Conservation (phyloP, 1,140 invertebrate genomes). For the Manduca sexta region DNA sequence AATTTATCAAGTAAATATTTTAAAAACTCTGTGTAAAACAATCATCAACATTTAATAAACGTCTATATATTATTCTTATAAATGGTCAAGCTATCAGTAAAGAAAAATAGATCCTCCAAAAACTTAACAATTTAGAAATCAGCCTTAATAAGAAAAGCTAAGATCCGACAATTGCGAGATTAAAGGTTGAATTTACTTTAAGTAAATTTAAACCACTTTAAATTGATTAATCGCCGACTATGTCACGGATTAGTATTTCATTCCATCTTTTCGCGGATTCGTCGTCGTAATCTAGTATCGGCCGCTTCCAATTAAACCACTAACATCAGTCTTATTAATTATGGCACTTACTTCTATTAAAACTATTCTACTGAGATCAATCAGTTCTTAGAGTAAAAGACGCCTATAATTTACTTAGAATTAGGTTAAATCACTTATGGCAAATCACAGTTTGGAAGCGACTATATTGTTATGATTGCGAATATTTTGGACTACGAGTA, state of each 20-base stretch:
- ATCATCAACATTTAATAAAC: slow-evolving; percentile 44
- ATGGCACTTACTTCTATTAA: slow-evolving; percentile 15
- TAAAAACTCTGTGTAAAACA: slow-evolving; percentile 28
- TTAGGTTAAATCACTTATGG: not conserved
- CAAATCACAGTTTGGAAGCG: too few species aligned
- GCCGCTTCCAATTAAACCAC: not conserved
- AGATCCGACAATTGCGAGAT: not conserved
- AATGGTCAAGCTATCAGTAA: slow-evolving; percentile 7
- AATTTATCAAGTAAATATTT: slow-evolving; percentile 26
- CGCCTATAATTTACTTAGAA: slow-evolving; percentile 13
- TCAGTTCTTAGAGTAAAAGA: slow-evolving; percentile 11
- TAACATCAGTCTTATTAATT: slow-evolving; percentile 37
- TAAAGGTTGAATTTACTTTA: too few species aligned
- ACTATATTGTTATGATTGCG: too few species aligned
- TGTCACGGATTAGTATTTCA: too few species aligned
- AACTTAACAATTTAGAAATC: slow-evolving; percentile 11
- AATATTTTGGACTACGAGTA: too few species aligned
- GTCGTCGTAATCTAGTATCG: not conserved
- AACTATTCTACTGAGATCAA: slow-evolving; percentile 37
- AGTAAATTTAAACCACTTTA: too few species aligned
- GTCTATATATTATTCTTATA: slow-evolving; percentile 20
- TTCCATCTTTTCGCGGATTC: too few species aligned
- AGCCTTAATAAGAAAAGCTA: slow-evolving; percentile 3
- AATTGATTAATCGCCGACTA: too few species aligned
- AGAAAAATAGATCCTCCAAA: too few species aligned